Evolutionary conservation across 2,888 invertebrate species (phyloP), one percentile per base, ranked within the genome.

Genomic region (Idaea biselata): DNA sequence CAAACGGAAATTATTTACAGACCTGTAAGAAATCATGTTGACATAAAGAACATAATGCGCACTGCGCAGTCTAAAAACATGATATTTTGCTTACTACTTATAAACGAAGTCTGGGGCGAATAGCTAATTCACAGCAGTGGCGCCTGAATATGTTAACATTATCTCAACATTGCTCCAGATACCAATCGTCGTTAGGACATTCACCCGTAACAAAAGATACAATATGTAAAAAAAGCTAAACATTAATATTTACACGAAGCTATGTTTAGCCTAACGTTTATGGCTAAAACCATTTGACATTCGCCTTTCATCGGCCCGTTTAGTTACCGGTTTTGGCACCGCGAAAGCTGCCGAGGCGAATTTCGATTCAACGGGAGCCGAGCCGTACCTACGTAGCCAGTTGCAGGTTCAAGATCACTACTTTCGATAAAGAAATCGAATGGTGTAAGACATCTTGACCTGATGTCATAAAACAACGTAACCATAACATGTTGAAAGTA

Each of bases 221-320:
- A 44, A 44, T 14, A 44, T 44, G 25, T 25, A 25, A 25, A 44
- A 44, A 44, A 11, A 44, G 14, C n/a, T n/a, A 14, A 44, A 44
- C 44, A 44, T 44, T 44, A 7, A 44, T 44, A 44, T 44, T 44
- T 44, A 44, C 44, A 44, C 32, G 32, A 44, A 44, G 44, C 44
- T 44, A 44, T 44, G 44, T 44, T 44, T 44, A 44, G 44, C 44
- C 44, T 8, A 7, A 8, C 44, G 44, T 44, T 44, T 44, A 44
- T 44, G 44, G 44, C 44, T 44, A 44, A 44, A 44, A 44, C 44
- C 44, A 82, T 86, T 85, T 88, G 88, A 89, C 89, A 89, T 88
- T 89, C 87, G 87, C 87, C 88, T 89, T 86, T 86, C 86, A 77
- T 82, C 77, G 77, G 73, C 69, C 76, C 78, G 80, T 79, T 79